Evolutionary conservation across 2,113 vertebrate species (phyloP), one percentile per base, ranked within the genome.

Genomic region (Acanthochromis polyacanthus): DNA sequence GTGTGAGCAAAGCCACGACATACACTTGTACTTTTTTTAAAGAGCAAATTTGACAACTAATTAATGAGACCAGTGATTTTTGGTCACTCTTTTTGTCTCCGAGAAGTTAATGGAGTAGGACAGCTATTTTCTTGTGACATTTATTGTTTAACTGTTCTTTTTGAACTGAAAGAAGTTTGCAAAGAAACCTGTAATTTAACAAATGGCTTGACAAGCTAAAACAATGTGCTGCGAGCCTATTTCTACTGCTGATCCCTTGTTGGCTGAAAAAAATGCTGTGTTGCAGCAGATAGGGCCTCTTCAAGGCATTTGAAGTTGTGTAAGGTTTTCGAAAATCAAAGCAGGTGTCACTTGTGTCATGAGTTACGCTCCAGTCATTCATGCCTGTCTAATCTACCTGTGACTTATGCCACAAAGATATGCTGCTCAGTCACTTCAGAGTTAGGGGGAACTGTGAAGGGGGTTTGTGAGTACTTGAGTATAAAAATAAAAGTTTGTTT

Each of bases 401-500:
- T 1, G 56, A 71, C 19, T 11, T 17, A 22, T 4, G 4, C 30
- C 25, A 25, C 22, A 52, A 23, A 81, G 22, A 50, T 30, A 48
- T 36, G 43, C 19, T 50, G 30, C 20, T 14, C 20, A 30, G 14
- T 16, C 20, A 15, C 20, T n/a, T 17, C 23, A 11, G 16, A 15
- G 5, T 67, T 30, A 25, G 30, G 30, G 30, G 30, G 30, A 5
- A 30, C 38, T 36, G 40, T 62, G 50, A 59, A 22, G 14, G 68
- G 38, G 32, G 36, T 36, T 58, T 66, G n/a, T 59, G 43, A 1
- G 40, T 10, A 11, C 52, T 3, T 22, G 17, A n/a, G 5, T 16
- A 19, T 15, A 65, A 36, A 69, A 72, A 43, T 20, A 43, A 17
- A 53, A n/a, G 30, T 61, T 71, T 68, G 55, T 68, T 61, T 88